Conservation (phyloP, 2,888 invertebrate species). For the Melipona beecheii region DNA sequence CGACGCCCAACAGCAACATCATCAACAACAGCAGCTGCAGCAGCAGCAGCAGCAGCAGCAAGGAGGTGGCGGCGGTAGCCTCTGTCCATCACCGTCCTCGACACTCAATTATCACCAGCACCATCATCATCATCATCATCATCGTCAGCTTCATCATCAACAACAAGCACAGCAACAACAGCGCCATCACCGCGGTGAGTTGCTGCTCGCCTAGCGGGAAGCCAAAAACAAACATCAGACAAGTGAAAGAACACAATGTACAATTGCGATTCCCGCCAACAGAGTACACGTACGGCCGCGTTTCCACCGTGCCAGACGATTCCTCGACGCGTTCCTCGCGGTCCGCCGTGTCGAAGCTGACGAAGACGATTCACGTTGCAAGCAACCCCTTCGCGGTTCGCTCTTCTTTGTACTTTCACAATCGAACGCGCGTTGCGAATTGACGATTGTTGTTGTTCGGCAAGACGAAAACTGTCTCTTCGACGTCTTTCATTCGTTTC, state of each 20-base stretch:
- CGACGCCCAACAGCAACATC: conserved; percentile 68
- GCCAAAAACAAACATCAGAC: conserved; percentile 67
- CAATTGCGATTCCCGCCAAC: conserved; percentile 44
- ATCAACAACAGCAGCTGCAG: conserved; percentile 65
- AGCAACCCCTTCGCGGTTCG: neutral
- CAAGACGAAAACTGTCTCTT: neutral
- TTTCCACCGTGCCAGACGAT: conserved; percentile 32
- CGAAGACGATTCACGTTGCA: conserved; percentile 59
- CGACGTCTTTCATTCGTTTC: neutral
- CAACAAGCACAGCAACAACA: conserved; percentile 85
- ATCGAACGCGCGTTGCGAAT: too few species aligned
- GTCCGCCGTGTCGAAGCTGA: conserved; percentile 54
- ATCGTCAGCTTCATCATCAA: conserved; percentile 83
- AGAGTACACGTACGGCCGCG: conserved; percentile 24
- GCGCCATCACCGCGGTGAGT: conserved; percentile 84
- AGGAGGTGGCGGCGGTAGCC: conserved; percentile 68
- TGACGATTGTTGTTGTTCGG: neutral
- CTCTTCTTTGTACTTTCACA: neutral
- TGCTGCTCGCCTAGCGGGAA: conserved; percentile 85
- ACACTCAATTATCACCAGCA: conserved; percentile 66
- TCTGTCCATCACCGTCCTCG: conserved; percentile 77
- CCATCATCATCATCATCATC: conserved; percentile 72
- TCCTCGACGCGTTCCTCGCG: conserved; percentile 19
- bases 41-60: conserved; percentile 61
- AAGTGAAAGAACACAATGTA: conserved; percentile 36